A percentile compares a stretch with the other conserved stretches of the same genome.
These are phyloP conservation scores for Eumeta japonica DNA, from an alignment of 1,140 invertebrate species.

Conservation along the genomic window DNA sequence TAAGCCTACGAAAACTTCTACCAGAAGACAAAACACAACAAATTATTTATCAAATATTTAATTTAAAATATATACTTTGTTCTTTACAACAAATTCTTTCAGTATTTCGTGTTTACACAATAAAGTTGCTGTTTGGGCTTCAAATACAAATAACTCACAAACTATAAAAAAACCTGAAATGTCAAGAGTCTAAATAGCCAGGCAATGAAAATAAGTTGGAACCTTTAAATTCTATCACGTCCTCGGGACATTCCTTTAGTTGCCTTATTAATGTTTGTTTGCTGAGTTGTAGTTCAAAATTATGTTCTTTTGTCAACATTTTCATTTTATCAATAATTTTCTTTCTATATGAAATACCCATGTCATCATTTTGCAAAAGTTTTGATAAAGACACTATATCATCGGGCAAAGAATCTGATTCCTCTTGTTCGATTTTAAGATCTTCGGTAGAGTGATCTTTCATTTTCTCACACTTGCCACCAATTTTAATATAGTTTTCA, in stretches of 20 bases:
- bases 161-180: too few species aligned
- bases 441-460: too few species aligned
- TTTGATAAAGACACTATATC: constrained; percentile 20
- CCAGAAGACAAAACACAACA: too few species aligned
- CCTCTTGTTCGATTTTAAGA: constrained; percentile 25
- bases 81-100: too few species aligned
- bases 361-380: constrained; percentile 22
- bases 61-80: too few species aligned
- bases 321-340: constrained; percentile 36
- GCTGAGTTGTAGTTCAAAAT: constrained; percentile 30
- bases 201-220: constrained; percentile 30
- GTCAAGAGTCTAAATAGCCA: constrained; percentile 35
- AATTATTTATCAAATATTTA: too few species aligned
- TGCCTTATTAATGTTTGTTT: constrained; percentile 25
- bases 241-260: constrained; percentile 29
- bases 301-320: constrained; percentile 21
- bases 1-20: too few species aligned
- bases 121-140: too few species aligned
- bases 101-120: too few species aligned
- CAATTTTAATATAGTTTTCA: too few species aligned
- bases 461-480: too few species aligned
- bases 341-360: constrained; percentile 18
- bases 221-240: constrained; percentile 34
- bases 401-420: constrained; percentile 20
- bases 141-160: too few species aligned